Conservation (phyloP, 2,113 vertebrate species). For the Ciconia stormi region DNA sequence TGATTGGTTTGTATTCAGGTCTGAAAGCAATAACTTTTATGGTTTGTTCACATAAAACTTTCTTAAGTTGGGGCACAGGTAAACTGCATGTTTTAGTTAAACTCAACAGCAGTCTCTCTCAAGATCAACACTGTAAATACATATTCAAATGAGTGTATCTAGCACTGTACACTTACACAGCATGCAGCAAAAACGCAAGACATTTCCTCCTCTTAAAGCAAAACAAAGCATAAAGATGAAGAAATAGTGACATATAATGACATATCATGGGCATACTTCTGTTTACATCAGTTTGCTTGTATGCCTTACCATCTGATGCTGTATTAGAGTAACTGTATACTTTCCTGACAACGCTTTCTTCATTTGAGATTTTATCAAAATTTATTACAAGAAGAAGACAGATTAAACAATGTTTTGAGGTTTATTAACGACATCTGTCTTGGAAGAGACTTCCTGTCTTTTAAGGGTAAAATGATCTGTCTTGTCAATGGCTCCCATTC, state of each 20-base stretch:
- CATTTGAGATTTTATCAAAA: background rate
- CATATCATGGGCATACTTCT: accelerated
- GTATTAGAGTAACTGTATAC: background rate
- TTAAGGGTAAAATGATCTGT: background rate
- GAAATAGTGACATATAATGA: background rate
- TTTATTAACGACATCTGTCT: background rate
- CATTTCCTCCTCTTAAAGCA: background rate
- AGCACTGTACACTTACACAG: background rate
- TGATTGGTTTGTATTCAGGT: background rate
- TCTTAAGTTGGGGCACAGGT: background rate
- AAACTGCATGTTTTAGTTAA: background rate
- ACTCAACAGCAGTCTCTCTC: background rate
- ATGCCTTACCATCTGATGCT: background rate
- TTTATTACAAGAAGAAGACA: background rate
- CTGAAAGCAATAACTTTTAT: background rate
- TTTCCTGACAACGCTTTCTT: background rate
- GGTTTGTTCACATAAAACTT: background rate
- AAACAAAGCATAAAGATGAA: background rate
- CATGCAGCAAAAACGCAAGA: background rate
- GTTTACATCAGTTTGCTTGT: background rate
- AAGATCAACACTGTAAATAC: background rate
- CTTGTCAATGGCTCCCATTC: background rate
- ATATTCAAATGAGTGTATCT: background rate
- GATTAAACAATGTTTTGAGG: background rate
- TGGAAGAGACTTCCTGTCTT: background rate